A percentile compares a stretch with the other conserved stretches of the same genome.
Evolutionary conservation across 2,113 vertebrate genomes (phyloP).

Genomic region (Glareola pratincola): DNA sequence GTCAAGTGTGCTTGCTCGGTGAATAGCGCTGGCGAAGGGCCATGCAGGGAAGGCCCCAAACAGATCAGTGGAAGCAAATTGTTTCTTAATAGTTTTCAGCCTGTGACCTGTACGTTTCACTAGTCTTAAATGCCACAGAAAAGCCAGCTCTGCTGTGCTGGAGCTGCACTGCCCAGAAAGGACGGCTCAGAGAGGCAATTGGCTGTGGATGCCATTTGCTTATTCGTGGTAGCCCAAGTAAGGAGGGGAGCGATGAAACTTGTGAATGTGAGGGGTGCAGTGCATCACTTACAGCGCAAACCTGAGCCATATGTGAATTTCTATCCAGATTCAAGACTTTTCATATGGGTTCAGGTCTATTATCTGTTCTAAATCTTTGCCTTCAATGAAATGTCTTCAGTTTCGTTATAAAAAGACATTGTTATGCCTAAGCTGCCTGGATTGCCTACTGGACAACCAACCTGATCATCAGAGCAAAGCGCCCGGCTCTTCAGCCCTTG

Average conservation of each 20-base stretch:
- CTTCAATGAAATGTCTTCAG: background rate
- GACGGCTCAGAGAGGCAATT: background rate
- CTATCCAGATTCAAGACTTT: background rate
- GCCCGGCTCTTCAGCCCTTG: background rate
- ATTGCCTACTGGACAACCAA: background rate
- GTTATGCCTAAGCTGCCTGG: background rate
- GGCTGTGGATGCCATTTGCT: background rate
- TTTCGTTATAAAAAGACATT: background rate
- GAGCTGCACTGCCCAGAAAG: background rate
- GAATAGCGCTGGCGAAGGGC: background rate
- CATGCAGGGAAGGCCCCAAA: background rate
- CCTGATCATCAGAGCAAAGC: background rate
- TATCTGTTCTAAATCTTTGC: background rate
- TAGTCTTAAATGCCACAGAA: background rate
- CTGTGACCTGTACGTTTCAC: background rate
- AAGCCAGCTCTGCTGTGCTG: background rate
- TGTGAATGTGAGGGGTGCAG: background rate
- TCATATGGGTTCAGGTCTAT: background rate
- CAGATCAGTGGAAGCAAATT: background rate
- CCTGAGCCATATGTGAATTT: background rate
- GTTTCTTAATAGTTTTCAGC: slow-evolving; percentile 2
- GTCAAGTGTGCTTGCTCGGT: background rate
- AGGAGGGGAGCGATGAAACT: background rate
- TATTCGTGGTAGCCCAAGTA: background rate
- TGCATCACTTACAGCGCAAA: background rate